These are phyloP conservation scores for Choristoneura rosaceana DNA, from an alignment of 2,888 invertebrate species.

Conservation along the genomic window DNA sequence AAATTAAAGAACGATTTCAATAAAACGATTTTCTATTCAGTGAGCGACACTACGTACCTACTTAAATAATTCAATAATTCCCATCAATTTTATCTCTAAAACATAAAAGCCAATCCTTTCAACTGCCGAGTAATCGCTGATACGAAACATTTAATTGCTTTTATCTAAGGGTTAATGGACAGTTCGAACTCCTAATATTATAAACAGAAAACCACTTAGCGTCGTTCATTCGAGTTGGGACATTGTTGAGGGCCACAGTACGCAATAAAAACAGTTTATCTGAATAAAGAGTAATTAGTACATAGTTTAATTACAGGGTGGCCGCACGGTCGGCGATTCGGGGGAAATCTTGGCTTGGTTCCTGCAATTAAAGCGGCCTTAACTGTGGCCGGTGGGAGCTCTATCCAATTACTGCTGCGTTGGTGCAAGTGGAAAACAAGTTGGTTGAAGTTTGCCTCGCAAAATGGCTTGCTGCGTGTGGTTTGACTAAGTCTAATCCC, in stretches of 20 bases:
- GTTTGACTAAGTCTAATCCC: too few species aligned
- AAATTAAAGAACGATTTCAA: not conserved
- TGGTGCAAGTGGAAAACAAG: conserved; percentile 48
- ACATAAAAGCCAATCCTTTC: conserved; percentile 14
- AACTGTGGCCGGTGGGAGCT: conserved; percentile 63
- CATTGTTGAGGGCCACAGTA: conserved; percentile 11
- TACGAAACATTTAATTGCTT: conserved; percentile 27
- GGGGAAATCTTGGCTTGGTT: conserved; percentile 75
- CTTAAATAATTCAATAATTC: not conserved
- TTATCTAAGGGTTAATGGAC: conserved; percentile 26
- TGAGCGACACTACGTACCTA: not conserved
- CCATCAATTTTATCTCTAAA: not conserved
- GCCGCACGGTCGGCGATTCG: conserved; percentile 66
- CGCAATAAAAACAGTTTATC: conserved; percentile 71
- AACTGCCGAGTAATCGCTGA: conserved; percentile 3
- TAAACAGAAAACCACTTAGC: conserved; percentile 39
- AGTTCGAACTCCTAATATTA: conserved; percentile 32
- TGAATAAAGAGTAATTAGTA: conserved; percentile 76
- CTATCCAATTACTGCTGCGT: conserved; percentile 70
- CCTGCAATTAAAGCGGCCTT: conserved; percentile 76
- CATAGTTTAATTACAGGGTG: conserved; percentile 75
- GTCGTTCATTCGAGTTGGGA: conserved; percentile 14
- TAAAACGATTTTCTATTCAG: not conserved
- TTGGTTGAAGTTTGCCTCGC: not conserved
- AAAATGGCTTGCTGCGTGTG: not conserved